Evolutionary conservation across 1,140 invertebrate genomes (phyloP), one percentile per base, ranked within the genome.

Genomic region (Ceratosolen fusciceps): DNA sequence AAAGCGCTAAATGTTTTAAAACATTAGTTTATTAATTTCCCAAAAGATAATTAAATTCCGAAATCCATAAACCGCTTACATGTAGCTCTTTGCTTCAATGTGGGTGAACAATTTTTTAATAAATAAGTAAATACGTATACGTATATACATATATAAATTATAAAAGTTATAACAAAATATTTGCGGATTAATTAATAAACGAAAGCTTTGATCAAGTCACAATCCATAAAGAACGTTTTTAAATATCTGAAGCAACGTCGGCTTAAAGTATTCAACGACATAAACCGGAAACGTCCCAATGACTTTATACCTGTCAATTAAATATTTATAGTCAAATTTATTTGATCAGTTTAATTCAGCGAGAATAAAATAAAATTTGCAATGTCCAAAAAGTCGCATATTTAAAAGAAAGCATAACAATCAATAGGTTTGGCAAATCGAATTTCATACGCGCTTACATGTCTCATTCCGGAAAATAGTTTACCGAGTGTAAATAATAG

Each of bases 351-450:
- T 73, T 73, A 56, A 73, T 73, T 34, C 71, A 58, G 26, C 34
- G 52, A 26, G 34, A 73, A 58, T 58, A 54, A 73, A 37, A 54
- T 21, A 5, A 43, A 73, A 58, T 58, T 43, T 16, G n/a, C 31
- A 56, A 73, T 58, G 56, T 58, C 9, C 9, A 29, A 24, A 39
- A 34, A 43, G 2, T 8, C 4, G n/a, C 1, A 14, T 9, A 54
- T 71, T 34, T n/a, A 82, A 83, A n/a, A 81, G 82, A 82, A 82
- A 81, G 31, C 75, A 4, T 1, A 43, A 49, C 49, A 26, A 21
- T 26, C n/a, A n/a, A n/a, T n/a, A n/a, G n/a, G n/a, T n/a, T n/a
- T 26, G 0, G 3, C 24, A 14, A n/a, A 0, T n/a, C 37, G 24
- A 70, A 70, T 16, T 24, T 3, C n/a, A 26, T n/a, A 3, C 43